Percentiles rank a stretch among this genome's conserved stretches.
Conservation (phyloP, 2,888 invertebrate genomes). For the Cyclophora albipunctata region DNA sequence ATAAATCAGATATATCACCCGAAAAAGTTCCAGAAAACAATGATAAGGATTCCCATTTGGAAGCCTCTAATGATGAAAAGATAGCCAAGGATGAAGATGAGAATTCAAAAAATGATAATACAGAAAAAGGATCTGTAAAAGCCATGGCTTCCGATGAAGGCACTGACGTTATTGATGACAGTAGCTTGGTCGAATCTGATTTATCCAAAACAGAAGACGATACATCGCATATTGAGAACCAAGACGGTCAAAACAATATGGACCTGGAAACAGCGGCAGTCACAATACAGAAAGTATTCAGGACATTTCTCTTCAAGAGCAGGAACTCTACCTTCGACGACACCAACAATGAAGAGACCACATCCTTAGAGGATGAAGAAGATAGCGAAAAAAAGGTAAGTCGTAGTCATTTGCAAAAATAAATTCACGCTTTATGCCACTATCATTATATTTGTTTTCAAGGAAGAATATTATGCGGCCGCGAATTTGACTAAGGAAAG, state of each 20-base stretch:
- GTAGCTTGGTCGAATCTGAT: slow-evolving; percentile 15
- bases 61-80: no score
- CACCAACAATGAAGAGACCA: slow-evolving; percentile 34
- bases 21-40: no score
- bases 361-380: slow-evolving; percentile 36
- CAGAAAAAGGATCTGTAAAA: slow-evolving; percentile 1
- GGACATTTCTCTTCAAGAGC: slow-evolving; percentile 64
- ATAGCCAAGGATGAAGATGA: no score
- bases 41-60: no score
- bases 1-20: no score
- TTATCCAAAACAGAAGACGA: slow-evolving; percentile 16
- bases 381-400: slow-evolving; percentile 35
- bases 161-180: slow-evolving; percentile 14
- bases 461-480: slow-evolving; percentile 41
- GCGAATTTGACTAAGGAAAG: slow-evolving; percentile 45
- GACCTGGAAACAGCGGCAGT: slow-evolving; percentile 70
- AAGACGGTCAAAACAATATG: slow-evolving; percentile 38
- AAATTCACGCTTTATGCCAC: slow-evolving; percentile 3
- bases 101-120: neutral
- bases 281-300: slow-evolving; percentile 76
- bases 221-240: slow-evolving; percentile 4
- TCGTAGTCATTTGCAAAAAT: neutral
- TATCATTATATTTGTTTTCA: slow-evolving; percentile 26
- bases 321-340: slow-evolving; percentile 62
- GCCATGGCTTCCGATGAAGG: slow-evolving; percentile 4